Percentiles rank a stretch among this genome's conserved stretches.
Evolutionary conservation across 2,113 vertebrate species (phyloP).

Genomic region (Ictalurus furcatus): DNA sequence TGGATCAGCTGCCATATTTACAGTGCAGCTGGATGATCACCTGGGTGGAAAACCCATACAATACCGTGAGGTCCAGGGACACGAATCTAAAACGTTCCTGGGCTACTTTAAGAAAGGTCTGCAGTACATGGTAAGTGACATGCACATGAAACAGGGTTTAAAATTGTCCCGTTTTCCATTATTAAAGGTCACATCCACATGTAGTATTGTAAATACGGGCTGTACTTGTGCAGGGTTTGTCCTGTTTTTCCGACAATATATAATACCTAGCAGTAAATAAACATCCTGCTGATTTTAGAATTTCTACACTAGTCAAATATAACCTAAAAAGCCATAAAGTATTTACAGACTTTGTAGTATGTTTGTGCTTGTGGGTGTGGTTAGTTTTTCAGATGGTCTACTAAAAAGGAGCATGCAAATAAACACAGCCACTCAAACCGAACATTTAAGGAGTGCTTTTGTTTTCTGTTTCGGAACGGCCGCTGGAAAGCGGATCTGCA

Average conservation of each 20-base stretch:
- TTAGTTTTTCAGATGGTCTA: neutral
- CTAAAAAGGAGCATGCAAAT: neutral
- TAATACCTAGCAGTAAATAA: neutral
- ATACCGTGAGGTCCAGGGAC: conserved; percentile 89
- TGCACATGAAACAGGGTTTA: no score
- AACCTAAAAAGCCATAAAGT: neutral
- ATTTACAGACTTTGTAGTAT: neutral
- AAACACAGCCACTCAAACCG: neutral
- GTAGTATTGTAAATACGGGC: neutral
- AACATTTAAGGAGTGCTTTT: neutral
- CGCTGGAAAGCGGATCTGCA: neutral
- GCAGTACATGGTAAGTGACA: conserved; percentile 89
- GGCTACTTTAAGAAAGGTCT: conserved; percentile 96
- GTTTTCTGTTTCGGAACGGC: neutral
- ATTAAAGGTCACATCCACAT: neutral
- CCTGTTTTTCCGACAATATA: neutral
- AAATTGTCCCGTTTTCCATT: neutral
- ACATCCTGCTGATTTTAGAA: neutral
- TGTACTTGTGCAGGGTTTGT: neutral
- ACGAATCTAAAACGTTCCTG: conserved; percentile 88
- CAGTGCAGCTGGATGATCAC: conserved; percentile 93
- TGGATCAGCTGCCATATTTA: conserved; percentile 93
- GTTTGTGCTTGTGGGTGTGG: neutral
- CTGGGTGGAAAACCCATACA: conserved; percentile 90
- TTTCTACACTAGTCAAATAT: neutral